Evolutionary conservation across 2,113 vertebrate species (phyloP).

Genomic region (Chaenocephalus aceratus): DNA sequence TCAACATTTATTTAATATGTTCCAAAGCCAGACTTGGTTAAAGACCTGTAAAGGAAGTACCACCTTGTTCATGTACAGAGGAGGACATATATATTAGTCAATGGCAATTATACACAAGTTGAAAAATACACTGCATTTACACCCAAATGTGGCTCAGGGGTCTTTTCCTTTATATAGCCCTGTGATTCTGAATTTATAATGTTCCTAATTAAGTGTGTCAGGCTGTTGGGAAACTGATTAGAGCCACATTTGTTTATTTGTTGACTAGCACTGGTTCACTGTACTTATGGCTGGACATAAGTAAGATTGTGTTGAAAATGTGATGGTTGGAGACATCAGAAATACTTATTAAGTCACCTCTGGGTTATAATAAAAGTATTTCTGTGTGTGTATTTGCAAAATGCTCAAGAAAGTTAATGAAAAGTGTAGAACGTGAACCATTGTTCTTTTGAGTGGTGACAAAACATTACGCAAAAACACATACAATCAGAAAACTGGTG

Average conservation of each 20-base stretch:
- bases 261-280: conserved; percentile 70
- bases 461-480: conserved; percentile 46
- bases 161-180: conserved; percentile 2
- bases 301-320: no score
- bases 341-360: not conserved
- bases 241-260: conserved; percentile 54
- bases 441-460: conserved; percentile 52
- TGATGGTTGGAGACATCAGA: not conserved
- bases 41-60: conserved; percentile 84
- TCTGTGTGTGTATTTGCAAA: not conserved
- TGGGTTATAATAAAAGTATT: not conserved
- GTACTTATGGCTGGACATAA: conserved; percentile 10
- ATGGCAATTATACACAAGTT: conserved; percentile 59
- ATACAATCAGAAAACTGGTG: conserved; percentile 17
- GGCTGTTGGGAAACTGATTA: conserved; percentile 14
- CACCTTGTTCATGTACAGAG: conserved; percentile 76
- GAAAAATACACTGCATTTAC: conserved; percentile 57
- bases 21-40: conserved; percentile 77
- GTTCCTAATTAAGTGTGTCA: conserved; percentile 1
- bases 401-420: not conserved
- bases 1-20: conserved; percentile 8
- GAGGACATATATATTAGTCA: conserved; percentile 63
- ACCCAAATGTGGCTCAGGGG: conserved; percentile 65
- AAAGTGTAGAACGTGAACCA: conserved; percentile 61
- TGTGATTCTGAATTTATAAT: conserved; percentile 21